Conservation (phyloP, 2,113 vertebrate genomes). For the Galeopterus variegatus region DNA sequence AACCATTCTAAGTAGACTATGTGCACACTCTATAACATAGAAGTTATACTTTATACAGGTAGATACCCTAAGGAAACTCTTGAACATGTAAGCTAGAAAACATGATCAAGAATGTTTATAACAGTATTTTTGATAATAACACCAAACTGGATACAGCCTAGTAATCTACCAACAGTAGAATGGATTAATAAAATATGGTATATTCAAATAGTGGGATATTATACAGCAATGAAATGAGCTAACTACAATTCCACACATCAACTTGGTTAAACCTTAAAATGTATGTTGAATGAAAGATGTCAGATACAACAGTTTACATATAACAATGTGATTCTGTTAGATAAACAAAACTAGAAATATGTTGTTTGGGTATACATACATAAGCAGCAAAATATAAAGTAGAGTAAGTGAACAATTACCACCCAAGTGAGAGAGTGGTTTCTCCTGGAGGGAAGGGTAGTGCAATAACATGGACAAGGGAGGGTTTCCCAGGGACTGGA, state of each 20-base stretch:
- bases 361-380: background rate
- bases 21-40: background rate
- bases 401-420: background rate
- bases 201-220: background rate
- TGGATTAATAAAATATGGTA: background rate
- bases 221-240: background rate
- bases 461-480: fast-evolving
- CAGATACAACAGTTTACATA: background rate
- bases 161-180: background rate
- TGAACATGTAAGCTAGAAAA: background rate
- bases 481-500: background rate
- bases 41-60: background rate
- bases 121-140: background rate
- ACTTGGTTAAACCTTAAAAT: background rate
- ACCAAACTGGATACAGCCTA: background rate
- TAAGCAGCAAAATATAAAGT: background rate
- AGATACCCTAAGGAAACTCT: background rate
- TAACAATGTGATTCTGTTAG: background rate
- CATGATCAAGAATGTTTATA: background rate
- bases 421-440: background rate
- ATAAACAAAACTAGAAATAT: slow-evolving; percentile 8
- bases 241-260: background rate
- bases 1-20: background rate
- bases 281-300: background rate
- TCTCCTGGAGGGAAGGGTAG: background rate